A percentile compares a stretch with the other conserved stretches of the same genome.
Evolutionary conservation across 2,113 vertebrate genomes (phyloP).

Genomic region (Melanerpes aurifrons): DNA sequence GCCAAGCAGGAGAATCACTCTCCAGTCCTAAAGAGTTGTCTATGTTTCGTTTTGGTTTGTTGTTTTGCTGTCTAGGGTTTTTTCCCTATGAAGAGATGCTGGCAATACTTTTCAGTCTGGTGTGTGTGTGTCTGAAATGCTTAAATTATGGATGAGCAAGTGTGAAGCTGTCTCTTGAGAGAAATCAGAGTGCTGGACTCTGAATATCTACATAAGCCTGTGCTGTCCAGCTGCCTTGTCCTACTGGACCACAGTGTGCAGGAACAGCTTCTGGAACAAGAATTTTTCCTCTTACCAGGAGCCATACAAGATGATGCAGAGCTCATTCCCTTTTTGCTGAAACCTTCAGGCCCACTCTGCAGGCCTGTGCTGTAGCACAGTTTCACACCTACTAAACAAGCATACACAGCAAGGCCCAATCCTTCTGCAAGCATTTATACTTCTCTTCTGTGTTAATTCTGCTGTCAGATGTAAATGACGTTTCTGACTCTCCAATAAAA

Average conservation of each 20-base stretch:
- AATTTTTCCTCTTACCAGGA: constrained; percentile 4
- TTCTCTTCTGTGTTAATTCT: constrained; percentile 12
- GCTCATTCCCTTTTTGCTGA: not conserved
- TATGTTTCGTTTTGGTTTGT: too few relatives aligned
- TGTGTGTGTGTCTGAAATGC: not conserved
- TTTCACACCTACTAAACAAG: constrained; percentile 25
- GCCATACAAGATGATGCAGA: not conserved
- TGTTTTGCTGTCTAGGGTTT: too few relatives aligned
- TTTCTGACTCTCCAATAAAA: not conserved
- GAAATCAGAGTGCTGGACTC: not conserved
- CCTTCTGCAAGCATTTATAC: not conserved
- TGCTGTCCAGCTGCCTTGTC: not conserved
- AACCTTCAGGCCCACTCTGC: not conserved
- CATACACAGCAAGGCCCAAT: not conserved
- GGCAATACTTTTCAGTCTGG: not conserved
- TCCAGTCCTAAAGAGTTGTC: not conserved
- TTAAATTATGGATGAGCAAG: too few relatives aligned
- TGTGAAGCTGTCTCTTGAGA: not conserved
- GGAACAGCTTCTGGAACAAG: not conserved
- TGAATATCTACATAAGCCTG: not conserved
- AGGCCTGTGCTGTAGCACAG: not conserved
- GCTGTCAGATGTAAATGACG: constrained; percentile 1
- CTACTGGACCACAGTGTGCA: not conserved
- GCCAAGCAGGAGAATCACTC: not conserved
- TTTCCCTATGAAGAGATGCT: not conserved